phyloP scores from a whole-genome alignment of 1,140 invertebrate genomes.

The Cherax quadricarinatus region DNA sequence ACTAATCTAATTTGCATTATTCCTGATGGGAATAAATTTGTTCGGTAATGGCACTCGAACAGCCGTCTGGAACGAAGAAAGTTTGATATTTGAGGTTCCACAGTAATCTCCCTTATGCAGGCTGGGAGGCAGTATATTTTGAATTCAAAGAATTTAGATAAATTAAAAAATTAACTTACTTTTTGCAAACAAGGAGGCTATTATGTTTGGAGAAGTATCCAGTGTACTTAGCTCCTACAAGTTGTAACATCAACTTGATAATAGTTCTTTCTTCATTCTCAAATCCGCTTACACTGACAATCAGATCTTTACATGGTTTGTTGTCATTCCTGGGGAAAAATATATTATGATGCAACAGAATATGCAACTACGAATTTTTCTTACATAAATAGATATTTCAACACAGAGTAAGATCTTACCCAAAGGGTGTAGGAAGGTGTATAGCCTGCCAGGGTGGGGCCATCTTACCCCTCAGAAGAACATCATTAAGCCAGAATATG shows the following conservation, averaged over 20 bases:
- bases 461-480: conserved; percentile 89
- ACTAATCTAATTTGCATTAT: too few species aligned
- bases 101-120: too few species aligned
- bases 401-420: conserved; percentile 74
- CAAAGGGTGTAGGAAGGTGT: conserved; percentile 91
- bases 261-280: conserved; percentile 87
- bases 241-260: conserved; percentile 89
- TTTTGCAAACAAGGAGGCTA: conserved; percentile 80
- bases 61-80: too few species aligned
- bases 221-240: conserved; percentile 89
- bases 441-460: conserved; percentile 93
- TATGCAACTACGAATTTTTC: too few species aligned
- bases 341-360: background rate
- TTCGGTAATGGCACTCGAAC: too few species aligned
- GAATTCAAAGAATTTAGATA: too few species aligned
- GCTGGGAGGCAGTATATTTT: too few species aligned
- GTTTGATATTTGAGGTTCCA: too few species aligned
- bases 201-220: conserved; percentile 80
- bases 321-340: conserved; percentile 77
- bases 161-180: conserved; percentile 75
- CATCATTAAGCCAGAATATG: conserved; percentile 95
- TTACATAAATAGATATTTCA: background rate
- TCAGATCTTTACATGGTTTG: conserved; percentile 81
- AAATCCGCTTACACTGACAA: conserved; percentile 90
- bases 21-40: too few species aligned